Conservation (phyloP, 2,797 vertebrate species). For the Phaenicophaeus curvirostris region DNA sequence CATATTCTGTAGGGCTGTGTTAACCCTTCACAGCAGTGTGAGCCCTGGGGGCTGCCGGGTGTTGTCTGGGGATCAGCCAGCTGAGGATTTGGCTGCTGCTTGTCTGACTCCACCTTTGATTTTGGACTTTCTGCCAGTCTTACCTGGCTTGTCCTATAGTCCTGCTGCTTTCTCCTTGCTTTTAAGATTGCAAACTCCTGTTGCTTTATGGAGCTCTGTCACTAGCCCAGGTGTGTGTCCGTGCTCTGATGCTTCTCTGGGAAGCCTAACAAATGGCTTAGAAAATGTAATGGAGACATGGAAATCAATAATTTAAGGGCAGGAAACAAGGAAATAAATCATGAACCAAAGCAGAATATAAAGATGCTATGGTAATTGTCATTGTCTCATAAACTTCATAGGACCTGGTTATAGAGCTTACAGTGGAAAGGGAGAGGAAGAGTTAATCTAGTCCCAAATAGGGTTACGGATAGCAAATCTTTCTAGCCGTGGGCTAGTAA, state of each 20-base stretch:
- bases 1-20: rapidly evolving
- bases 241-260: neutral
- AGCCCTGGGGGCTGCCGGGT: neutral
- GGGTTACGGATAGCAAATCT: neutral
- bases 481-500: neutral
- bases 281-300: neutral
- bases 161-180: neutral
- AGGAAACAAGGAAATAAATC: neutral
- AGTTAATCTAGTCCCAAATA: neutral
- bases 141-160: neutral
- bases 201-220: neutral
- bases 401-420: neutral
- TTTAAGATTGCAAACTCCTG: neutral
- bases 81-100: neutral
- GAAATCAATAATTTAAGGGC: neutral
- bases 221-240: neutral
- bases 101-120: neutral
- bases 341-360: neutral
- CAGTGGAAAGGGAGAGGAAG: neutral
- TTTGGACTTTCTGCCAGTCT: neutral
- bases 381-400: neutral
- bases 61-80: neutral
- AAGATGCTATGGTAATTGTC: neutral
- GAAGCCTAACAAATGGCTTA: neutral
- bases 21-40: neutral